These are phyloP conservation scores for Choristoneura rosaceana DNA, from an alignment of 2,888 invertebrate species.

Conservation along the genomic window DNA sequence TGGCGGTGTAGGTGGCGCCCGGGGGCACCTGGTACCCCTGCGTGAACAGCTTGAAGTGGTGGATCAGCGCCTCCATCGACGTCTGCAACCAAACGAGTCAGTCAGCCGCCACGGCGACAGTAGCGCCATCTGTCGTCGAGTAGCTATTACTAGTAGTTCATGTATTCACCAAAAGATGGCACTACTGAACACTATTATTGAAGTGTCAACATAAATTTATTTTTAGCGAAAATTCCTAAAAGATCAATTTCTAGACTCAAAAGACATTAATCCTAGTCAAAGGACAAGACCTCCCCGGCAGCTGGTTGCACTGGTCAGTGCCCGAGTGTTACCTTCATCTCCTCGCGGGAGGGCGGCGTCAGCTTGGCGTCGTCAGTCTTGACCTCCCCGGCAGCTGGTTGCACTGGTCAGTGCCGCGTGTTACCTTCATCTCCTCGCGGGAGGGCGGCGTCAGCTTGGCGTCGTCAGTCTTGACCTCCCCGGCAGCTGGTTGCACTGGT, in stretches of 20 bases:
- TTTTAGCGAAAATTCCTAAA: too few species aligned
- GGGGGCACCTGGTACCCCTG: slow-evolving; percentile 99
- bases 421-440: slow-evolving; percentile 97
- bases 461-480: slow-evolving; percentile 97
- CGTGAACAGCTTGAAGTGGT: slow-evolving; percentile 98
- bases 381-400: slow-evolving; percentile 96
- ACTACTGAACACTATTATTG: too few species aligned
- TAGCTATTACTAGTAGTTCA: too few species aligned
- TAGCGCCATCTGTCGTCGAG: too few species aligned
- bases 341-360: slow-evolving; percentile 94
- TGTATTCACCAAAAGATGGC: too few species aligned
- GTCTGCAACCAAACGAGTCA: slow-evolving; percentile 73
- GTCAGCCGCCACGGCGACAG: too few species aligned
- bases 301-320: slow-evolving; percentile 91
- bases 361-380: slow-evolving; percentile 98
- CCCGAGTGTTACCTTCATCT: slow-evolving; percentile 94
- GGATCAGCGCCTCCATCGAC: slow-evolving; percentile 98
- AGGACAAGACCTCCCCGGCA: slow-evolving; percentile 93
- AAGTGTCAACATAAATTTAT: too few species aligned
- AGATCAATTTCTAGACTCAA: too few species aligned
- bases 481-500: slow-evolving; percentile 97
- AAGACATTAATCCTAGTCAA: too few species aligned
- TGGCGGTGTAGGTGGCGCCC: slow-evolving; percentile 96
- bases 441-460: slow-evolving; percentile 91
- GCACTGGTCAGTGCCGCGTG: slow-evolving; percentile 96